phyloP scores from a whole-genome alignment of 2,888 invertebrate genomes.

The Phania funesta region DNA sequence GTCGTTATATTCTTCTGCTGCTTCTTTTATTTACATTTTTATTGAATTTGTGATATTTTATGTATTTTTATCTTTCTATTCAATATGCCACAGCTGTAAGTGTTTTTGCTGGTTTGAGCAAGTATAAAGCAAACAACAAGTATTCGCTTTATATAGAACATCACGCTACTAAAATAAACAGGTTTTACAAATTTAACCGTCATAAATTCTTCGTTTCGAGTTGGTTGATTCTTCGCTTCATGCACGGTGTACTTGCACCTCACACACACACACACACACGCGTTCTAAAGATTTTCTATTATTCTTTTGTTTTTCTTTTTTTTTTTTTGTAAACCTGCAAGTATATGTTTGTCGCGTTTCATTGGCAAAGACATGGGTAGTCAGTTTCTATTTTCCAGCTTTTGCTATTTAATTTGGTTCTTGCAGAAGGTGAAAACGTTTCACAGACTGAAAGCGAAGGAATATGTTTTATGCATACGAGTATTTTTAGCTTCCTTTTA shows the following conservation, averaged over 20 bases:
- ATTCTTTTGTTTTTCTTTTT: not conserved
- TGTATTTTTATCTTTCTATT: slow-evolving; percentile 11
- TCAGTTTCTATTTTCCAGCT: not conserved
- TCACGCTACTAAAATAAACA: slow-evolving; percentile 59
- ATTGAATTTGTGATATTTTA: slow-evolving; percentile 19
- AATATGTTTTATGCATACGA: not conserved
- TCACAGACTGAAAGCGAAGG: not conserved
- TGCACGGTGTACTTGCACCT: not conserved
- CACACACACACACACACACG: too few relatives aligned
- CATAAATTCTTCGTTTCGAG: slow-evolving; percentile 20
- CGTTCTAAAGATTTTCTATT: not conserved
- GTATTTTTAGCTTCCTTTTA: slow-evolving; percentile 5
- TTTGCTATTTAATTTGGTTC: not conserved
- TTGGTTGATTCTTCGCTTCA: not conserved
- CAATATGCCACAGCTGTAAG: not conserved
- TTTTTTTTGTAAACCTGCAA: not conserved
- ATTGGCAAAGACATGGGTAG: not conserved
- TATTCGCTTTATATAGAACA: slow-evolving; percentile 38
- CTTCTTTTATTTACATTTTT: not conserved
- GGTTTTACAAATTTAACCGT: slow-evolving; percentile 37
- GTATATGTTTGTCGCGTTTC: not conserved
- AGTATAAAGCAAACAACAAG: not conserved
- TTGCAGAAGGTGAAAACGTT: not conserved
- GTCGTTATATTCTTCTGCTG: slow-evolving; percentile 4
- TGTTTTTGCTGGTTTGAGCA: not conserved